Base-by-base conservation (phyloP, 2,797 vertebrate species). In the Pseudomugil tenellus region DNA sequence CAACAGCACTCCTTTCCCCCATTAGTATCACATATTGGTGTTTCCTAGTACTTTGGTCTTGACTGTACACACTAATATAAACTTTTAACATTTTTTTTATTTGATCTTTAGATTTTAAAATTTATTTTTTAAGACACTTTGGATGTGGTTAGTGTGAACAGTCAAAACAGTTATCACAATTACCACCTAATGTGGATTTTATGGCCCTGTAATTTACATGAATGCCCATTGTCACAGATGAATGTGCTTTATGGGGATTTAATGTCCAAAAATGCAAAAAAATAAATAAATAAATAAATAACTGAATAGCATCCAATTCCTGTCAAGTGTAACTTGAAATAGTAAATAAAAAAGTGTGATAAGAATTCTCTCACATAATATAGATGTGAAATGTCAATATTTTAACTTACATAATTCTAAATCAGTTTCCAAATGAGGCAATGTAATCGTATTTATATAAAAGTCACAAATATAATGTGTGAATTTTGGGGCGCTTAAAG, bases 161-260 rank as follows among this genome's bases (percentile, higher is more conserved):
- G 67, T 75, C 77, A 83, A 67, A 66, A 32, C 28, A 10, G 13
- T 35, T 52, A 4, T 11, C 58, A 56, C 52, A 73, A 48, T 75
- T 70, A 52, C 13, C 25, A 3, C 7, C 7, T 53, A 53, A 17
- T 17, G 16, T 25, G 1, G 48, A 51, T 26, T 12, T 51, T 51
- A 26, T 5, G 8, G 25, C n/a, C n/a, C 11, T 49, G 21, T 11
- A 12, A 2, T 21, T n/a, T 21, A 48, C n/a, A 21, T 21, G 4
- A 51, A 26, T 51, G 23, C 4, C 13, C 13, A 29, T 23, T 1
- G 12, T 14, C 21, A 49, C 14, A 13, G 11, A 49, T 25, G 14
- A 52, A 16, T 28, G 51, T 6, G 5, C 13, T 52, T 6, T 6
- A 52, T 52, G 23, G 2, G 25, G 26, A 26, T 28, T 6, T 52